phyloP scores from a whole-genome alignment of 2,888 invertebrate species.

The Cynaeus angustus region DNA sequence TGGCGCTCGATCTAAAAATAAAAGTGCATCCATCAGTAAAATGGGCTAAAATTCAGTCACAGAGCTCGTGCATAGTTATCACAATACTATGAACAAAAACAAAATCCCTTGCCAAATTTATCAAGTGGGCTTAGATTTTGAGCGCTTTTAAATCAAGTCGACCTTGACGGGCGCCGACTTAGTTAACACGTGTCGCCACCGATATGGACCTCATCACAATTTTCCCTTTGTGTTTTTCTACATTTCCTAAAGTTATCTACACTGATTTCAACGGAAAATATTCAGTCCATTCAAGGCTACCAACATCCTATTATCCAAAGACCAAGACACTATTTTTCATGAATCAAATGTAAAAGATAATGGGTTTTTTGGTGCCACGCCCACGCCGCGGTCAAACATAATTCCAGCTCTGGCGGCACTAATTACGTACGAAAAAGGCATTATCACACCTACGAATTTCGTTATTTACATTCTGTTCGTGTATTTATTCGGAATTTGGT shows the following conservation, averaged over 20 bases:
- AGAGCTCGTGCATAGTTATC: not conserved
- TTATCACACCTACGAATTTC: constrained; percentile 19
- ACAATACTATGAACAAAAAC: constrained; percentile 15
- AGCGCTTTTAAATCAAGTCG: constrained; percentile 51
- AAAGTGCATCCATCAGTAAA: constrained; percentile 18
- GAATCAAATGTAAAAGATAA: constrained; percentile 11
- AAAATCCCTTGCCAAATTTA: constrained; percentile 45
- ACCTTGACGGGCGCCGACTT: constrained; percentile 51
- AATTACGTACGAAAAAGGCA: constrained; percentile 27
- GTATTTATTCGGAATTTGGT: constrained; percentile 53
- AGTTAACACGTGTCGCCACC: constrained; percentile 44
- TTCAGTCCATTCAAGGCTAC: too few species aligned
- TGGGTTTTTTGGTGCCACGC: constrained; percentile 13
- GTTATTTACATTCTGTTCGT: constrained; percentile 24
- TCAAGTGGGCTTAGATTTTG: constrained; percentile 46
- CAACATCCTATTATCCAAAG: not conserved
- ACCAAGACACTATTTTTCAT: constrained; percentile 4
- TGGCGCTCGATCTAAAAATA: constrained; percentile 77
- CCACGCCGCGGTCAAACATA: constrained; percentile 5
- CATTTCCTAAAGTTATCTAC: too few species aligned
- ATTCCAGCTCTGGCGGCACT: not conserved
- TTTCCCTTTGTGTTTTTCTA: not conserved
- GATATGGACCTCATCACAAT: constrained; percentile 34
- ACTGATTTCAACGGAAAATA: too few species aligned
- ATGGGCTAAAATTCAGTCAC: not conserved